Evolutionary conservation across 2,888 invertebrate species (phyloP).

Genomic region (Mythimna vitellina): DNA sequence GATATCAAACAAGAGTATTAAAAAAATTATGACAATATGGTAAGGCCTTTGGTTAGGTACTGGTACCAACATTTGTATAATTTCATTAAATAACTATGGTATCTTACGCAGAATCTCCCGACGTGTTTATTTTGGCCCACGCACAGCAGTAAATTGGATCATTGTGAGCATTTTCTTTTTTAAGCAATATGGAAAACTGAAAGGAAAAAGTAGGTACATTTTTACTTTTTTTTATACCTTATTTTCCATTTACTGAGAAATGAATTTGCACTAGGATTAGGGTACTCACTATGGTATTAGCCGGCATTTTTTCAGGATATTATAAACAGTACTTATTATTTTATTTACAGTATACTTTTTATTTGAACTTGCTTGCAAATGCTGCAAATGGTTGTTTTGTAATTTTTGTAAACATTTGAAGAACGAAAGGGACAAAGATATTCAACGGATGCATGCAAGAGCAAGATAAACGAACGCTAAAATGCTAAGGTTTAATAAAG

Average conservation of each 20-base stretch:
- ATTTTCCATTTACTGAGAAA: background rate
- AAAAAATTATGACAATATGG: background rate
- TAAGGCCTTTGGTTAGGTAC: background rate
- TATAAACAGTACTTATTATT: background rate
- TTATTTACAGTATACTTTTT: background rate
- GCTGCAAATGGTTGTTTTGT: background rate
- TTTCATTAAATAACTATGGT: background rate
- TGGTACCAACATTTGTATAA: background rate
- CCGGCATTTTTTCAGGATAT: constrained; percentile 60
- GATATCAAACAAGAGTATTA: background rate
- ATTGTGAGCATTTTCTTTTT: constrained; percentile 96
- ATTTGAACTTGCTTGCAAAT: background rate
- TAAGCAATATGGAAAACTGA: constrained; percentile 93
- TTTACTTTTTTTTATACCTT: background rate
- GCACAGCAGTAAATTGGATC: constrained; percentile 98
- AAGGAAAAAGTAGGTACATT: constrained; percentile 61
- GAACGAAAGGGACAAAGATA: background rate
- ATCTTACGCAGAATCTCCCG: constrained; percentile 85
- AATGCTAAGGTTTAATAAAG: background rate
- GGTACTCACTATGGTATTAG: constrained; percentile 62
- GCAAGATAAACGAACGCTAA: background rate
- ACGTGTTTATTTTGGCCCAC: constrained; percentile 93
- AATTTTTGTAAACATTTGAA: constrained; percentile 28
- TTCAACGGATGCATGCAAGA: background rate
- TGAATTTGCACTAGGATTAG: too few species aligned